phyloP scores from a whole-genome alignment of 2,113 vertebrate genomes.

The Pseudorhombus dupliciocellatus region DNA sequence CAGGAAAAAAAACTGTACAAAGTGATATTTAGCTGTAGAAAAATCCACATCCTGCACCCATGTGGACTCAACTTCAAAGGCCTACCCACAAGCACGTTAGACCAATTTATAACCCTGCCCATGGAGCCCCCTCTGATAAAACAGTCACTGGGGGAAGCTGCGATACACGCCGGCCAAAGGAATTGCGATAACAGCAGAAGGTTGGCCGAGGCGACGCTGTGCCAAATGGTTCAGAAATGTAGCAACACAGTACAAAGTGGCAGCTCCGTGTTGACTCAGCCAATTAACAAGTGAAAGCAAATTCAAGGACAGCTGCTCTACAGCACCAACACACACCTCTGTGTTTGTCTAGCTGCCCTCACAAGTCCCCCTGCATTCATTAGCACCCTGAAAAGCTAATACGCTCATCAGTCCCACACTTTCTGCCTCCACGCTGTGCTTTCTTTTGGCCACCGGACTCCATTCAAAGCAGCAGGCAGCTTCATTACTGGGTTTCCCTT shows the following conservation, averaged over 20 bases:
- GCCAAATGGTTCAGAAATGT: constrained; percentile 26
- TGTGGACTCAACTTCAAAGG: constrained; percentile 75
- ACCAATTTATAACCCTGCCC: constrained; percentile 44
- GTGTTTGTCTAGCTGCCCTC: constrained; percentile 17
- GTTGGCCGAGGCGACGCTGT: not conserved
- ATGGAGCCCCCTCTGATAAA: constrained; percentile 14
- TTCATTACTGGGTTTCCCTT: not conserved
- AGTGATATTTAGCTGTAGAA: constrained; percentile 64
- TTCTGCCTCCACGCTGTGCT: not conserved
- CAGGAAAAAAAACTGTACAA: constrained; percentile 30
- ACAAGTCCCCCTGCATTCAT: constrained; percentile 24
- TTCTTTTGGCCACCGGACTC: not conserved
- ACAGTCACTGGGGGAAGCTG: not conserved
- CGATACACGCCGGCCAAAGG: not conserved
- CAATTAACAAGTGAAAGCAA: constrained; percentile 41
- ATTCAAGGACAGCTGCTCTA: constrained; percentile 32
- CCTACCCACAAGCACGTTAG: constrained; percentile 45
- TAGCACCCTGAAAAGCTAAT: constrained; percentile 14
- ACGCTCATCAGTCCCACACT: not conserved
- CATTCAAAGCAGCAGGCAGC: not conserved
- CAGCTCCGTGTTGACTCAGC: constrained; percentile 31
- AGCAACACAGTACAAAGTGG: constrained; percentile 20
- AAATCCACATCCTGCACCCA: constrained; percentile 77
- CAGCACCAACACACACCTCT: constrained; percentile 30
- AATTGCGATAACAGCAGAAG: constrained; percentile 4